phyloP scores from a whole-genome alignment of 2,888 invertebrate genomes.

The Meloe dianella region DNA sequence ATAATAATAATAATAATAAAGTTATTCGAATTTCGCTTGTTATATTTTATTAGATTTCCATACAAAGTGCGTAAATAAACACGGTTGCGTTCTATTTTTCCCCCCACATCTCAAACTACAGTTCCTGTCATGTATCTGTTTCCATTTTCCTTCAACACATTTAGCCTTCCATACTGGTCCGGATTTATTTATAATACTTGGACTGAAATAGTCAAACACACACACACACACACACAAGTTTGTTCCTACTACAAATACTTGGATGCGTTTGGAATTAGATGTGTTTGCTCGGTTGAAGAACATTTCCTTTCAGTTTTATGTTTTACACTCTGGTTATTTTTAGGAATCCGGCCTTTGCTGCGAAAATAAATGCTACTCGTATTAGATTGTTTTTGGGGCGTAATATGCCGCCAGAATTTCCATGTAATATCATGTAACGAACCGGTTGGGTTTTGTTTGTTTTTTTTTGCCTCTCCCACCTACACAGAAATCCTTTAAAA shows the following conservation, averaged over 20 bases:
- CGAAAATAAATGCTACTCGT: conserved; percentile 38
- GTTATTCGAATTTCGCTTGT: not conserved
- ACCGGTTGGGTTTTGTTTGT: not conserved
- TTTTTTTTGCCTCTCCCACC: not conserved
- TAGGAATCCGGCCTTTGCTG: conserved; percentile 43
- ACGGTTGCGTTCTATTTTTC: conserved; percentile 18
- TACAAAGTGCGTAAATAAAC: too few relatives aligned
- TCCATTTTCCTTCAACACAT: conserved; percentile 37
- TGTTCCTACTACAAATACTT: conserved; percentile 45
- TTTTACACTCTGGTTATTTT: conserved; percentile 40
- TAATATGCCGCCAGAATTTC: conserved; percentile 33
- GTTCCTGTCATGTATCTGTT: conserved; percentile 35
- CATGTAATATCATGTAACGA: conserved; percentile 24
- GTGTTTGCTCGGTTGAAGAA: conserved; percentile 45
- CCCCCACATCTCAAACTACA: too few relatives aligned
- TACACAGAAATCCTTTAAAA: conserved; percentile 1
- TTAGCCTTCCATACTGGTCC: conserved; percentile 34
- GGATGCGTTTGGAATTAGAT: conserved; percentile 54
- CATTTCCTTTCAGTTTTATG: conserved; percentile 48
- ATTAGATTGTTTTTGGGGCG: conserved; percentile 26
- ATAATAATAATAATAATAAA: not conserved
- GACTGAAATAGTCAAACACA: conserved; percentile 56
- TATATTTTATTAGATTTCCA: not conserved
- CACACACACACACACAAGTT: too few relatives aligned
- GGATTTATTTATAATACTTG: conserved; percentile 48